Evolutionary conservation across 2,888 invertebrate genomes (phyloP), one percentile per base, ranked within the genome.

Genomic region (Steinernema hermaphroditum): DNA sequence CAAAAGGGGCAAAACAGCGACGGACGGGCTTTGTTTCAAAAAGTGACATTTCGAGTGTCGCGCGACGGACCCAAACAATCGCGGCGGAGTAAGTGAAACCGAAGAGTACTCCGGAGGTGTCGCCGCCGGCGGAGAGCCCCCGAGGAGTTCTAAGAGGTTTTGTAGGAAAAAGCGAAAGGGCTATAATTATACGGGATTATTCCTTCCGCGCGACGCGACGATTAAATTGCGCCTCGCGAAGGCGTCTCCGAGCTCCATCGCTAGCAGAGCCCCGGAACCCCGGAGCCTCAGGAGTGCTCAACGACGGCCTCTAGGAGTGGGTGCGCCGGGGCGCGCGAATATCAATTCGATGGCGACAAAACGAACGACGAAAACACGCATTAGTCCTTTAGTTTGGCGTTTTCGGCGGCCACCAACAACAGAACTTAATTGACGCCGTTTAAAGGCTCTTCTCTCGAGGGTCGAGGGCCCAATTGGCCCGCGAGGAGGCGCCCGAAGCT

Each of bases 131-230:
- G 46, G 16, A 8, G 43, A 41, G n/a, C 46, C 46, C n/a, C 6
- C 6, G 46, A 46, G 46, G 9, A 16, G 9, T 46, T 16, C 46
- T 46, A 54, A 27, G 54, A 54, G 54, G 54, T 54, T 54, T 54
- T 54, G 54, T 54, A 54, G 54, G 54, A 54, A 54, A 54, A 54
- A 54, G 54, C 54, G 54, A 54, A 54, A 54, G 54, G 27, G 27
- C 27, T 27, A 27, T 54, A 54, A 54, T 54, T 54, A 54, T 54
- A 54, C 22, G 54, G 54, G 54, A 54, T 54, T 54, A 54, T 54
- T 54, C 54, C 54, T 14, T 54, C 54, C 54, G 54, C 54, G 54
- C 54, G 46, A 46, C 46, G 27, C 54, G 54, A 27, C 54, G 54
- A 54, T 54, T 54, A 54, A 54, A 54, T 22, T 54, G 54, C 54